A percentile compares a stretch with the other conserved stretches of the same genome.
Evolutionary conservation across 2,888 invertebrate genomes (phyloP).

Genomic region (Byasa hedistus): DNA sequence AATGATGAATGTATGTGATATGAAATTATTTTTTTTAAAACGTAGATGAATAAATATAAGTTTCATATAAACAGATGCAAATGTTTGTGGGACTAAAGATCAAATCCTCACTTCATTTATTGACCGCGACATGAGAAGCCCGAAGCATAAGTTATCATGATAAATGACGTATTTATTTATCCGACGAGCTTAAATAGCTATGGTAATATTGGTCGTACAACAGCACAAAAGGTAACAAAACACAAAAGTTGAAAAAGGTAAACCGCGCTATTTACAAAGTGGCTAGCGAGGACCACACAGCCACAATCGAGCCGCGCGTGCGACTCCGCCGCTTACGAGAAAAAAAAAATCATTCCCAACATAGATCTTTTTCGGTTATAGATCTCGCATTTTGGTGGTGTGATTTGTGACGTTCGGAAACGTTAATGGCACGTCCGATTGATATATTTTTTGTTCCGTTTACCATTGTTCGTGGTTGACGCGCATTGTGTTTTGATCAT

Average conservation of each 20-base stretch:
- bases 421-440: constrained; percentile 70
- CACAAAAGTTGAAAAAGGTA: constrained; percentile 81
- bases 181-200: constrained; percentile 79
- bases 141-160: constrained; percentile 77
- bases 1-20: too few species aligned
- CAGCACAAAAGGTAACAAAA: constrained; percentile 81
- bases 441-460: constrained; percentile 53
- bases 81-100: constrained; percentile 60
- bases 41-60: background rate
- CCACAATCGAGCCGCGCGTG: constrained; percentile 79
- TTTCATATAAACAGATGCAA: constrained; percentile 51
- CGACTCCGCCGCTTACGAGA: constrained; percentile 70
- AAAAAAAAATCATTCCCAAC: constrained; percentile 70
- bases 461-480: constrained; percentile 33
- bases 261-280: constrained; percentile 81
- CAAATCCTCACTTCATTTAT: constrained; percentile 68
- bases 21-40: too few species aligned
- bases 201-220: constrained; percentile 80
- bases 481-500: constrained; percentile 24
- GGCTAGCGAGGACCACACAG: constrained; percentile 80
- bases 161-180: constrained; percentile 81
- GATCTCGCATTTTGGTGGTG: constrained; percentile 78
- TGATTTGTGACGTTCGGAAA: constrained; percentile 80
- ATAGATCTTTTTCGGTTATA: constrained; percentile 77
- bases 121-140: constrained; percentile 62